Percentiles rank a stretch among this genome's conserved stretches.
Evolutionary conservation across 2,888 invertebrate genomes (phyloP).

Genomic region (Hetaerina titia): DNA sequence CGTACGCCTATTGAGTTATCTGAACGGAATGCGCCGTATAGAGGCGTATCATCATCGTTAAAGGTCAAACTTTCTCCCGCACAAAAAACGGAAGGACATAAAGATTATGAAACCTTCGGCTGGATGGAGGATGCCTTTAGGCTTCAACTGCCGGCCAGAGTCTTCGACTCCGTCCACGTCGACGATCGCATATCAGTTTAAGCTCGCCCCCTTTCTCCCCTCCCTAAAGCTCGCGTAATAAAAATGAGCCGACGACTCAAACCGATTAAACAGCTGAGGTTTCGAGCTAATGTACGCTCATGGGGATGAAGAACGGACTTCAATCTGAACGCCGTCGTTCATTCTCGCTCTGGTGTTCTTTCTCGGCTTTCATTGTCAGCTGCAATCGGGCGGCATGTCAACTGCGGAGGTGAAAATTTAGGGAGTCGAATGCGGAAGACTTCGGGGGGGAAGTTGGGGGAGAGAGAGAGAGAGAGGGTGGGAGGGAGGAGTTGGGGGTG

Average conservation of each 20-base stretch:
- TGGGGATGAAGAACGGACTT: too few relatives aligned
- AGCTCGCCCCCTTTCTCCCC: background rate
- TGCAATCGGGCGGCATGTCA: too few relatives aligned
- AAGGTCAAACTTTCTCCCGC: constrained; percentile 34
- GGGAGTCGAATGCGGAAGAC: too few relatives aligned
- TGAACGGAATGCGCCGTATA: constrained; percentile 33
- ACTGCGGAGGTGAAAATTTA: too few relatives aligned
- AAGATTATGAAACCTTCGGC: background rate
- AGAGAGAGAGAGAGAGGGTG: too few relatives aligned
- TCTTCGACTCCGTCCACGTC: background rate
- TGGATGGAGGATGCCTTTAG: background rate
- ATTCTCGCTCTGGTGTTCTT: too few relatives aligned
- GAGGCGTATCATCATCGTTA: background rate
- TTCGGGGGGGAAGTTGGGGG: too few relatives aligned
- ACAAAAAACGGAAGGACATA: constrained; percentile 25
- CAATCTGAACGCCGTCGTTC: too few relatives aligned
- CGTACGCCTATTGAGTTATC: constrained; percentile 30
- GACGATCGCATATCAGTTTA: background rate
- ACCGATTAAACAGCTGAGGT: constrained; percentile 22
- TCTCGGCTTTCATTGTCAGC: too few relatives aligned
- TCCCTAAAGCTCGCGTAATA: background rate
- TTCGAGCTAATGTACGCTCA: too few relatives aligned
- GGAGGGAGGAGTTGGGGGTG: too few relatives aligned
- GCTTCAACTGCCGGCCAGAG: background rate
- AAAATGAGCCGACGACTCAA: background rate